These are phyloP conservation scores for Mycetomoellerius zeteki DNA, from an alignment of 1,140 invertebrate genomes.

Conservation along the genomic window DNA sequence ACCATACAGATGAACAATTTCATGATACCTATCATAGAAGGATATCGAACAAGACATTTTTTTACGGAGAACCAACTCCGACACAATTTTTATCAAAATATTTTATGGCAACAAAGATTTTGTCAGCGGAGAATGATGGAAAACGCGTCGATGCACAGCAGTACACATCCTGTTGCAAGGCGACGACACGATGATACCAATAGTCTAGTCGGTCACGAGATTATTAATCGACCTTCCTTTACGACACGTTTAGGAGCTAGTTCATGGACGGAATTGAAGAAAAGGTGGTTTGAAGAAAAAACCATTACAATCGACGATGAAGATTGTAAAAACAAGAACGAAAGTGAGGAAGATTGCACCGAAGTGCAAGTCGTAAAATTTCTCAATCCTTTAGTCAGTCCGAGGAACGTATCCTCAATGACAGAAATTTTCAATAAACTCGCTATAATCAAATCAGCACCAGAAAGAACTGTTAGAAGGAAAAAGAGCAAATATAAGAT, in stretches of 20 bases:
- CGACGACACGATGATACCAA: conserved; percentile 27
- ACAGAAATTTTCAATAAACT: conserved; percentile 82
- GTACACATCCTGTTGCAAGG: conserved; percentile 16
- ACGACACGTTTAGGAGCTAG: conserved; percentile 74
- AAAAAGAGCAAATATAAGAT: conserved; percentile 81
- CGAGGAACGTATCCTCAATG: conserved; percentile 76
- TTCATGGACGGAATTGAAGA: conserved; percentile 84
- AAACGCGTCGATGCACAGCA: conserved; percentile 42
- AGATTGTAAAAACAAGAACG: conserved; percentile 58
- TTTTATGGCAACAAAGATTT: conserved; percentile 56
- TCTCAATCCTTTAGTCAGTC: conserved; percentile 77
- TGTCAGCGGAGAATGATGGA: conserved; percentile 72
- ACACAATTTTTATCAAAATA: conserved; percentile 71
- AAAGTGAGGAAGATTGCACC: conserved; percentile 67
- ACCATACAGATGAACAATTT: conserved; percentile 69
- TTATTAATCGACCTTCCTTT: conserved; percentile 77
- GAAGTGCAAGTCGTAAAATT: conserved; percentile 81
- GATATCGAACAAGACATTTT: conserved; percentile 65
- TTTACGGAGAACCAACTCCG: conserved; percentile 71
- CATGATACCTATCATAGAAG: conserved; percentile 66
- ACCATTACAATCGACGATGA: conserved; percentile 86
- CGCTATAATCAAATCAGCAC: conserved; percentile 83
- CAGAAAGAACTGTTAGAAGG: conserved; percentile 79
- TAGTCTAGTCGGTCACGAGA: conserved; percentile 25
- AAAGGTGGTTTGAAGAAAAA: conserved; percentile 83